Evolutionary conservation across 2,797 vertebrate species (phyloP), one percentile per base, ranked within the genome.

Genomic region (Oreortyx pictus): DNA sequence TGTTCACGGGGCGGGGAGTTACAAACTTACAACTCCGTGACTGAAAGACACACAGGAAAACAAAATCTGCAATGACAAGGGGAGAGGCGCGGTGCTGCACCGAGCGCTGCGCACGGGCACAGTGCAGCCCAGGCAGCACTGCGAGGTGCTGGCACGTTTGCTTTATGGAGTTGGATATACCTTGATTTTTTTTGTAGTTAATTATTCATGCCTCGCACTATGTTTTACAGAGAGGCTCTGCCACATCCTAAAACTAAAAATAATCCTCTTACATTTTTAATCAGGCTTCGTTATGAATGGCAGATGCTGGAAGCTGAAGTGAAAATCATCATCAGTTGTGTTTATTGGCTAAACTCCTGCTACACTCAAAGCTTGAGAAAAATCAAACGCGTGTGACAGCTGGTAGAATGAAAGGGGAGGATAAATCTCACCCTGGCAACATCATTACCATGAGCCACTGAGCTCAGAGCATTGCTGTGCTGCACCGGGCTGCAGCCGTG

Each of bases 221-320:
- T 61, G 61, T 80, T 91, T 77, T 90, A 82, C 68, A 93, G 59
- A 1, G 1, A 85, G 65, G 22, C 83, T 60, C 44, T 90, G 90
- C 29, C 62, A 88, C 83, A 77, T 59, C 90, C 82, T 82, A 19
- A 88, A 95, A 61, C 91, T 91, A 90, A 94, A 96, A 96, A 94
- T 93, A 94, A 82, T 84, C 86, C 65, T 62, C 70, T 91, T 92
- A 44, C 70, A 86, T 82, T 93, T 95, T 92, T 64, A 95, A 57
- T 90, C 81, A 60, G 86, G 60, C 79, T 95, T 97, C 91, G 44
- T 97, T 98, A 95, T 97, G 97, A 97, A 97, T 97, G 98, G 97
- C 98, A 98, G 96, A 96, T 96, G 94, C 97, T 97, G 96, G 97
- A 97, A 97, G 97, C 88, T 19, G 3, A 97, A 97, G 97, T 82